Conservation (phyloP, 2,888 invertebrate species). For the Kuschelorhynchus macadamiae region DNA sequence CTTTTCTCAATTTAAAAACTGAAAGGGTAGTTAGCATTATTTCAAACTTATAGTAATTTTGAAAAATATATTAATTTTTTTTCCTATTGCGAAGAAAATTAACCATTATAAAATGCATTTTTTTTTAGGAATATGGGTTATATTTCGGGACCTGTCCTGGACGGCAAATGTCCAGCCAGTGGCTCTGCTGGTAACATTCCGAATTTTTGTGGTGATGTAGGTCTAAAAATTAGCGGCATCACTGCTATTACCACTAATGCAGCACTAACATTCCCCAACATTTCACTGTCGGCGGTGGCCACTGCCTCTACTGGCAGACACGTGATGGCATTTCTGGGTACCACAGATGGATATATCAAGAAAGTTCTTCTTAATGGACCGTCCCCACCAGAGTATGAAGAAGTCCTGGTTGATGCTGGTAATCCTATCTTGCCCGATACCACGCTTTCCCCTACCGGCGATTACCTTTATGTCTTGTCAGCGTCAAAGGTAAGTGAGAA, state of each 20-base stretch:
- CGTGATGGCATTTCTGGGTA: conserved; percentile 95
- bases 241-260: conserved; percentile 87
- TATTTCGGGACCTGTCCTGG: conserved; percentile 91
- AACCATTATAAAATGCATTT: no score
- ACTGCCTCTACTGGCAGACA: conserved; percentile 91
- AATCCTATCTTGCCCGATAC: conserved; percentile 89
- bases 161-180: conserved; percentile 90
- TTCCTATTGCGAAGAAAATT: no score
- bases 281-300: conserved; percentile 86
- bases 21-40: no score
- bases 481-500: conserved; percentile 74
- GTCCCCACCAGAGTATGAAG: conserved; percentile 87
- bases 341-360: conserved; percentile 85
- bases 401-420: conserved; percentile 84
- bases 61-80: no score
- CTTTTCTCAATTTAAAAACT: no score
- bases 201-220: conserved; percentile 93
- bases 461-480: conserved; percentile 89
- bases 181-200: conserved; percentile 92
- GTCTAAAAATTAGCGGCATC: conserved; percentile 91
- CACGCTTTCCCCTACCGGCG: conserved; percentile 85
- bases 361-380: conserved; percentile 86
- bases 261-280: conserved; percentile 83
- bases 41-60: no score
- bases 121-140: conserved; percentile 82